Percentiles rank a stretch among this genome's conserved stretches.
Evolutionary conservation across 2,888 invertebrate genomes (phyloP).

Genomic region (Heliothis peltigera): DNA sequence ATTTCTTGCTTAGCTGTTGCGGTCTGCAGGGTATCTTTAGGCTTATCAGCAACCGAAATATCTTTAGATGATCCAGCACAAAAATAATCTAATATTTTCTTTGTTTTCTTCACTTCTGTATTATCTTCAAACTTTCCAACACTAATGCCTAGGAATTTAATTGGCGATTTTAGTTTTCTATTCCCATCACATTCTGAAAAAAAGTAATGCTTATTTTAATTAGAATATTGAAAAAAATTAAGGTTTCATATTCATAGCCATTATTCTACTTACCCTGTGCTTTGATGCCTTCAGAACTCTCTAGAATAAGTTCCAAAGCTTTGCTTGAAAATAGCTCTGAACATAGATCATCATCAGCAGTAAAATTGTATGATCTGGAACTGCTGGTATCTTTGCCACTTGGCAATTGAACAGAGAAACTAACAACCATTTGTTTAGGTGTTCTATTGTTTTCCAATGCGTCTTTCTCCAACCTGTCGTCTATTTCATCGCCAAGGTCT

Average conservation of each 20-base stretch:
- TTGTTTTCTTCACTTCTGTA: slow-evolving; percentile 86
- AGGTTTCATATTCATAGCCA: background rate
- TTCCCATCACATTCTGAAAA: slow-evolving; percentile 80
- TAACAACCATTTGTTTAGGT: slow-evolving; percentile 94
- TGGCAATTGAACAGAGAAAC: slow-evolving; percentile 90
- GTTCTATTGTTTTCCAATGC: slow-evolving; percentile 94
- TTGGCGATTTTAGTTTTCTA: slow-evolving; percentile 85
- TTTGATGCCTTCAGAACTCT: slow-evolving; percentile 87
- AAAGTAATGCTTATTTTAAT: background rate
- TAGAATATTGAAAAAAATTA: background rate
- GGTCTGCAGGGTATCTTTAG: slow-evolving; percentile 40
- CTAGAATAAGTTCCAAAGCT: slow-evolving; percentile 92
- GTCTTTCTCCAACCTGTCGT: slow-evolving; percentile 95
- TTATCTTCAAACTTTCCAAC: slow-evolving; percentile 94
- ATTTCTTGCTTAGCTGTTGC: slow-evolving; percentile 40
- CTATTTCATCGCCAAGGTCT: slow-evolving; percentile 95
- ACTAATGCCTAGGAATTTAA: slow-evolving; percentile 94
- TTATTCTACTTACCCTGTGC: slow-evolving; percentile 71
- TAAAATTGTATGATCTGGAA: slow-evolving; percentile 91
- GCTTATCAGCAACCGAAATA: slow-evolving; percentile 33
- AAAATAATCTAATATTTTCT: slow-evolving; percentile 90
- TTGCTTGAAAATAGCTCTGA: slow-evolving; percentile 91
- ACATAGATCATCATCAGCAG: slow-evolving; percentile 91
- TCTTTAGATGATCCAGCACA: slow-evolving; percentile 79
- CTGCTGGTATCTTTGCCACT: slow-evolving; percentile 90